These are phyloP conservation scores for Lagorchestes hirsutus DNA, from an alignment of 2,797 vertebrate species.

Conservation along the genomic window DNA sequence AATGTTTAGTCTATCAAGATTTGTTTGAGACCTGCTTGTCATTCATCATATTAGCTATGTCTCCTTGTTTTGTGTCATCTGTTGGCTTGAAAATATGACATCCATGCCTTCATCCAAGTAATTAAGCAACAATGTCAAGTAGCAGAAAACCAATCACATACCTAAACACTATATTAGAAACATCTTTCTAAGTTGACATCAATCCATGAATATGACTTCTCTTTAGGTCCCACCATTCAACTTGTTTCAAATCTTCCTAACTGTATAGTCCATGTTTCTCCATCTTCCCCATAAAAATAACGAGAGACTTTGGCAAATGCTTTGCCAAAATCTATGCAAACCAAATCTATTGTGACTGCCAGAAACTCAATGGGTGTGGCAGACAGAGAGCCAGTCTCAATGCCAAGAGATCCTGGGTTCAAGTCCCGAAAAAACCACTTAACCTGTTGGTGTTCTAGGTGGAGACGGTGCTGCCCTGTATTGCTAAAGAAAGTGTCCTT, in stretches of 20 bases:
- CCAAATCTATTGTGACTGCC: neutral
- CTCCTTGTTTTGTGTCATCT: neutral
- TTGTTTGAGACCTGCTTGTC: neutral
- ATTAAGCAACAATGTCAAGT: neutral
- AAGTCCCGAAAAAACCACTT: neutral
- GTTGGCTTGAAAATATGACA: neutral
- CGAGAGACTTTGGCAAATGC: neutral
- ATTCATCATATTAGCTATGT: neutral
- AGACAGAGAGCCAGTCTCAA: neutral
- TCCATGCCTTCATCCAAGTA: neutral
- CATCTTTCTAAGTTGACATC: neutral
- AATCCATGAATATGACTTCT: neutral
- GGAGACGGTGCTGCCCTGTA: neutral
- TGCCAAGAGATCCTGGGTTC: neutral
- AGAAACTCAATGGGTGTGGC: neutral
- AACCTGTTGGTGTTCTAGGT: neutral
- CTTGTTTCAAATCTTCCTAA: neutral
- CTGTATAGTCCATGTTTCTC: neutral
- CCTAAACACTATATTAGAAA: neutral
- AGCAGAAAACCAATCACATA: neutral
- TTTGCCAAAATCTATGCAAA: neutral
- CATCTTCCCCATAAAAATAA: neutral
- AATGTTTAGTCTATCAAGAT: neutral
- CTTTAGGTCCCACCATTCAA: neutral
- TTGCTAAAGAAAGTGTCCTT: neutral